phyloP scores from a whole-genome alignment of 2,113 vertebrate species.

The Vidua chalybeata region DNA sequence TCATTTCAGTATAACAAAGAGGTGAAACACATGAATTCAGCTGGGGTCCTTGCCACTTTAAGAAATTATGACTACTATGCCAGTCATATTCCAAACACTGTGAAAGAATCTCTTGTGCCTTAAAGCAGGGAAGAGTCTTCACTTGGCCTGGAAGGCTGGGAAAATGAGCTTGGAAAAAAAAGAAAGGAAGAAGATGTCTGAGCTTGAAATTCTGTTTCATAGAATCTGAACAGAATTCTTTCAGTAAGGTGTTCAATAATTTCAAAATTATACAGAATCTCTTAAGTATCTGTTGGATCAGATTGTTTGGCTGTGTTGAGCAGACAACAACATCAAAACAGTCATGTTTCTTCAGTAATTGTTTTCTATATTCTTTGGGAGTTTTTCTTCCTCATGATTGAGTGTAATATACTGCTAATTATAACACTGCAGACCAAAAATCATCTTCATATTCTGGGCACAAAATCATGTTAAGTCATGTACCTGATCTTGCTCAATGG shows the following conservation, averaged over 20 bases:
- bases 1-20: slow-evolving; percentile 86
- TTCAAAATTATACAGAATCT: slow-evolving; percentile 11
- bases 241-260: not conserved
- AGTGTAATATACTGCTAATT: not conserved
- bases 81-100: slow-evolving; percentile 85
- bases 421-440: not conserved
- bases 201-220: not conserved
- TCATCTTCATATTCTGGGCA: not conserved
- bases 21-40: slow-evolving; percentile 96
- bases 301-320: not conserved
- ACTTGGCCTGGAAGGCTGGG: not conserved
- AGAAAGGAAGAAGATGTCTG: not conserved
- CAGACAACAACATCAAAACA: not conserved
- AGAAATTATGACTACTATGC: slow-evolving; percentile 89
- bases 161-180: not conserved
- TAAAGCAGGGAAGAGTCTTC: slow-evolving; percentile 12
- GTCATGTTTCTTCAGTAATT: not conserved
- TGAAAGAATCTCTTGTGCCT: slow-evolving; percentile 84
- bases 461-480: not conserved
- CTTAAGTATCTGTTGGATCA: not conserved
- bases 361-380: not conserved
- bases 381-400: not conserved
- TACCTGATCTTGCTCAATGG: not conserved
- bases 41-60: slow-evolving; percentile 89
- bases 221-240: slow-evolving; percentile 7